These are phyloP conservation scores for Hydriomena furcata DNA, from an alignment of 2,888 invertebrate species.

Conservation along the genomic window DNA sequence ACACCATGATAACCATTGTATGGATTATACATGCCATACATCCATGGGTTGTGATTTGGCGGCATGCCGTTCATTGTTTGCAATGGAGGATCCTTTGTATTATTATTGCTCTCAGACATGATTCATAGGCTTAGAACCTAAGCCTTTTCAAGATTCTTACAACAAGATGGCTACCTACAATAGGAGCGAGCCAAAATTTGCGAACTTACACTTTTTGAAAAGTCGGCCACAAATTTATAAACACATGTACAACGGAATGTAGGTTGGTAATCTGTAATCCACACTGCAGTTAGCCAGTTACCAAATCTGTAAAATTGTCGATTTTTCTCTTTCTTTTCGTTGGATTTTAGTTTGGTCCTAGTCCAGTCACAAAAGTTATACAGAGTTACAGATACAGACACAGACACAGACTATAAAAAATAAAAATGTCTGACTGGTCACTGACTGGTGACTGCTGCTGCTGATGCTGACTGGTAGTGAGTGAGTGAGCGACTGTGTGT, in stretches of 20 bases:
- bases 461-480: too few relatives aligned
- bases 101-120: slow-evolving; percentile 73
- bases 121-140: slow-evolving; percentile 16
- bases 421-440: too few relatives aligned
- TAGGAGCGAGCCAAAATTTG: neutral
- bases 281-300: too few relatives aligned
- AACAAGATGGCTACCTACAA: slow-evolving; percentile 18
- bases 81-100: slow-evolving; percentile 72
- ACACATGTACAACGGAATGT: neutral
- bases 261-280: neutral
- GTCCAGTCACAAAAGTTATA: too few relatives aligned
- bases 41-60: slow-evolving; percentile 71
- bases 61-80: slow-evolving; percentile 75
- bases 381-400: too few relatives aligned
- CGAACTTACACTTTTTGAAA: neutral
- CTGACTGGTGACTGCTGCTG: too few relatives aligned
- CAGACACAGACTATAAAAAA: too few relatives aligned
- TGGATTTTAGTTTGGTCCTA: too few relatives aligned
- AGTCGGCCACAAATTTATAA: neutral
- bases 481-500: too few relatives aligned
- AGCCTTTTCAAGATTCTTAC: slow-evolving; percentile 5
- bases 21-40: slow-evolving; percentile 69
- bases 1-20: slow-evolving; percentile 71
- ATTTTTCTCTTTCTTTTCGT: too few relatives aligned
- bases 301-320: too few relatives aligned